Conservation (phyloP, 1,140 invertebrate genomes). For the Rhizoglyphus robini region DNA sequence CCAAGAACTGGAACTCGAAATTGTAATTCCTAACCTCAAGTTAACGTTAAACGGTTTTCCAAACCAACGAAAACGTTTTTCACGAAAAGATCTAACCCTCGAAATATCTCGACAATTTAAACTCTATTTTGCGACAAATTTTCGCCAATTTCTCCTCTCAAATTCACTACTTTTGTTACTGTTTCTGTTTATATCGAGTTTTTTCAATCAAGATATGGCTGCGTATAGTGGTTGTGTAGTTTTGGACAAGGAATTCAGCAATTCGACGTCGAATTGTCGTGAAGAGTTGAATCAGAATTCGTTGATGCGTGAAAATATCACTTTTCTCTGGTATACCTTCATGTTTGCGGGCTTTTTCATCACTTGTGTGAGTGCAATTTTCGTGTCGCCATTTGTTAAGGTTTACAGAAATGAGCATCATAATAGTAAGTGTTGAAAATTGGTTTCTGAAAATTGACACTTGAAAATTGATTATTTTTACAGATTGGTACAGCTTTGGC, state of each 20-base stretch:
- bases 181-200: background rate
- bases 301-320: background rate
- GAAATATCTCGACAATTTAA: background rate
- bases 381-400: background rate
- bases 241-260: background rate
- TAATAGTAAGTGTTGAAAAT: conserved; percentile 1
- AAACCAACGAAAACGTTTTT: background rate
- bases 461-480: background rate
- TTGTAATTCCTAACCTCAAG: background rate
- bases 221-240: background rate
- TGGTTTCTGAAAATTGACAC: background rate
- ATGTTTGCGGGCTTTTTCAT: background rate
- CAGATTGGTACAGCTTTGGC: background rate
- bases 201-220: background rate
- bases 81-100: background rate
- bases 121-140: background rate
- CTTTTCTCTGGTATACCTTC: background rate
- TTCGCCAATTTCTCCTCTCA: background rate
- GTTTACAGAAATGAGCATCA: background rate
- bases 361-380: background rate
- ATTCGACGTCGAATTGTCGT: background rate
- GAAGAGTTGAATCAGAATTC: background rate
- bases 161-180: background rate
- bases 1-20: background rate
- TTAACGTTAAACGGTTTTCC: too few species aligned